These are phyloP conservation scores for Litocranius walleri DNA, from an alignment of 2,113 vertebrate genomes.

Conservation along the genomic window DNA sequence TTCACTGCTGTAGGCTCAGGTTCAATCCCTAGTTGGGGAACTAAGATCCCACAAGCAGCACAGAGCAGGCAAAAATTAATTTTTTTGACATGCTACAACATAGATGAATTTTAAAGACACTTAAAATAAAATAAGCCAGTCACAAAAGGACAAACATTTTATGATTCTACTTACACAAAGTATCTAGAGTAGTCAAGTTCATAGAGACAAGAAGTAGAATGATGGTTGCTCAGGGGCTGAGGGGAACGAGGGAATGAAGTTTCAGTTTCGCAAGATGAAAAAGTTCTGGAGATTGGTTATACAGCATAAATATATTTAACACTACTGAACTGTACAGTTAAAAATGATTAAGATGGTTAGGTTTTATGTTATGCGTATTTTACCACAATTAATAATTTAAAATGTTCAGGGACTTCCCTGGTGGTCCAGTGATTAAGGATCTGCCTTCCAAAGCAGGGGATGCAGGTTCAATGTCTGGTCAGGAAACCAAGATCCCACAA, in stretches of 20 bases:
- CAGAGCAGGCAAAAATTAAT: background rate
- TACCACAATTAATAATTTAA: background rate
- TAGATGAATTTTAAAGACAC: background rate
- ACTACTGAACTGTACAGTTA: background rate
- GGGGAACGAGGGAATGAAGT: background rate
- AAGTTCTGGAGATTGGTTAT: background rate
- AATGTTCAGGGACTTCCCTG: background rate
- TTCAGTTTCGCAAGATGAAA: background rate
- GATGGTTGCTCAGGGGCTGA: background rate
- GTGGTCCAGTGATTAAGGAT: background rate
- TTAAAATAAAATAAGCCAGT: background rate
- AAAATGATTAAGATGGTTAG: background rate
- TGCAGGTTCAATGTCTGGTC: background rate
- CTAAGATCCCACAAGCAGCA: background rate
- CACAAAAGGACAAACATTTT: background rate
- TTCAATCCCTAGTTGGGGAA: background rate
- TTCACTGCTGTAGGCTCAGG: background rate
- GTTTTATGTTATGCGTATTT: background rate
- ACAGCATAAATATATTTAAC: background rate
- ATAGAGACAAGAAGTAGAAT: background rate
- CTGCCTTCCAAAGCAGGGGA: background rate
- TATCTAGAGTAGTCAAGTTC: background rate
- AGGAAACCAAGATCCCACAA: background rate
- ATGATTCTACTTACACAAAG: background rate
- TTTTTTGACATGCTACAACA: background rate